phyloP scores from a whole-genome alignment of 2,797 vertebrate species.

The Paramormyrops hopkinsi region DNA sequence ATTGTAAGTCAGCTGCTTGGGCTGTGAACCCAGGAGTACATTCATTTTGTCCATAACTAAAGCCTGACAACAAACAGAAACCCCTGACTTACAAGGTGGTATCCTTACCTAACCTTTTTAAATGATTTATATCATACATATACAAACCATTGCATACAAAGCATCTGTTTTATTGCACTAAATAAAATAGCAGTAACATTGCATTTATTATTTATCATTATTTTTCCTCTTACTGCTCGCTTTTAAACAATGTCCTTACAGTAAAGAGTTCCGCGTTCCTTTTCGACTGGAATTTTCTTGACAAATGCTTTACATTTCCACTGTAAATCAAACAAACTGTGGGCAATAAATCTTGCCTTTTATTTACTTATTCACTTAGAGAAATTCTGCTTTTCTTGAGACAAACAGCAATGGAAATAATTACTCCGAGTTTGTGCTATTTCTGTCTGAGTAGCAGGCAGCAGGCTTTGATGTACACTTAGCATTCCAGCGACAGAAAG shows the following conservation, averaged over 20 bases:
- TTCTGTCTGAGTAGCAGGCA: conserved; percentile 26
- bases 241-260: neutral
- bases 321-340: conserved; percentile 1
- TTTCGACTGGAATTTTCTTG: neutral
- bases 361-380: conserved; percentile 32
- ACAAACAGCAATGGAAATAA: conserved; percentile 35
- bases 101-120: conserved; percentile 10
- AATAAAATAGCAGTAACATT: neutral
- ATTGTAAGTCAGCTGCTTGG: conserved; percentile 14
- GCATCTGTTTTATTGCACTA: neutral
- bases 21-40: conserved; percentile 19
- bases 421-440: conserved; percentile 31
- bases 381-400: conserved; percentile 32
- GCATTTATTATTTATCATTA: neutral
- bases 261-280: neutral
- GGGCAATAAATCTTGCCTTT: conserved; percentile 2
- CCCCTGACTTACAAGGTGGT: conserved; percentile 13
- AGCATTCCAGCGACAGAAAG: conserved; percentile 32
- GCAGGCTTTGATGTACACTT: conserved; percentile 7
- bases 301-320: neutral
- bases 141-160: neutral
- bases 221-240: neutral
- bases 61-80: conserved; percentile 2
- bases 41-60: conserved; percentile 18
- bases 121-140: neutral